A percentile compares a stretch with the other conserved stretches of the same genome.
These are phyloP conservation scores for Apocheima hispidaria DNA, from an alignment of 2,888 invertebrate species.

Conservation along the genomic window DNA sequence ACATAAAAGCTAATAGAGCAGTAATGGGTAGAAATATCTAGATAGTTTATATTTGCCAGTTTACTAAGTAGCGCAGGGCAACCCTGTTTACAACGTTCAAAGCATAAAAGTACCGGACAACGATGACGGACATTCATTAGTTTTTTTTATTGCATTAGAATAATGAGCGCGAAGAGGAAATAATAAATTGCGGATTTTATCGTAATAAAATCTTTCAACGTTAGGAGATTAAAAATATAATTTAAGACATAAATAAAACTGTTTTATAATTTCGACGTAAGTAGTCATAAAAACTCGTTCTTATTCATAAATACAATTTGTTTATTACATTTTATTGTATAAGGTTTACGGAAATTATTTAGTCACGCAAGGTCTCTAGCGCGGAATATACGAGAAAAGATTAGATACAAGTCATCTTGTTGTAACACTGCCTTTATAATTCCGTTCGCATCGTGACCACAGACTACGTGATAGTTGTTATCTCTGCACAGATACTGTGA, in stretches of 20 bases:
- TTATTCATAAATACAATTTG: slow-evolving; percentile 12
- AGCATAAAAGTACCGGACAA: slow-evolving; percentile 12
- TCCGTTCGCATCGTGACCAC: slow-evolving; percentile 21
- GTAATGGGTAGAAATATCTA: too few relatives aligned
- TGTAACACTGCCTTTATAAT: slow-evolving; percentile 32
- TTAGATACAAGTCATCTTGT: slow-evolving; percentile 23
- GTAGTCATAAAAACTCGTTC: slow-evolving; percentile 4
- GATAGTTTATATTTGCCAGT: too few relatives aligned
- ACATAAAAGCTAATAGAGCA: too few relatives aligned
- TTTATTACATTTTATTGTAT: slow-evolving; percentile 14
- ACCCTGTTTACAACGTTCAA: slow-evolving; percentile 6
- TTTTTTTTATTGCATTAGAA: slow-evolving; percentile 28
- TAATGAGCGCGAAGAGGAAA: slow-evolving; percentile 33
- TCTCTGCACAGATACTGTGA: too few relatives aligned
- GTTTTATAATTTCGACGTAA: slow-evolving; percentile 11
- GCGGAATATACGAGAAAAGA: slow-evolving; percentile 20
- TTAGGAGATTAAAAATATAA: slow-evolving; percentile 26
- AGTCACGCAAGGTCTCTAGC: slow-evolving; percentile 4
- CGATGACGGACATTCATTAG: slow-evolving; percentile 37
- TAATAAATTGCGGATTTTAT: slow-evolving; percentile 40
- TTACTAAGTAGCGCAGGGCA: too few relatives aligned
- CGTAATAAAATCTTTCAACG: slow-evolving; percentile 32
- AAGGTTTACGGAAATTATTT: slow-evolving; percentile 14
- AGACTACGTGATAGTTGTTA: slow-evolving; percentile 3
- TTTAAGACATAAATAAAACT: slow-evolving; percentile 27